Evolutionary conservation across 2,888 invertebrate genomes (phyloP), one percentile per base, ranked within the genome.

Genomic region (Lasioglossum zephyrum): DNA sequence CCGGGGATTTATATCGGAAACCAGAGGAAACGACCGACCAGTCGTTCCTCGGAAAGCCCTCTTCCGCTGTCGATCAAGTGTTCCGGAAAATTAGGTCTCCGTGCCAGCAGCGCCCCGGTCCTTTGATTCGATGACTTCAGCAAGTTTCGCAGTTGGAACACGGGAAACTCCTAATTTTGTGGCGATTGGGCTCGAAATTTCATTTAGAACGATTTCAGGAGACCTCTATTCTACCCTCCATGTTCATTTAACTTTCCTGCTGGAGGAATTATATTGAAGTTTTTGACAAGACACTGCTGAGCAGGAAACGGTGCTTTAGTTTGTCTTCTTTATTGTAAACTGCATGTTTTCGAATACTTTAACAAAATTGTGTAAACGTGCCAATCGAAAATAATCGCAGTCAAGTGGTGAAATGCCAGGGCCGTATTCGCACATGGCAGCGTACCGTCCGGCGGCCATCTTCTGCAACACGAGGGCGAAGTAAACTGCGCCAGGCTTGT

Each of bases 71-170:
- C 36, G n/a, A 39, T 47, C 72, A 44, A 66, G 9, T 31, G 57
- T 31, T n/a, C 53, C 49, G 84, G 76, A 79, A 77, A 84, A 84
- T 80, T 84, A 75, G 63, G 22, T 53, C 73, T 60, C 39, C 31
- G 72, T 41, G 53, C 26, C n/a, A 18, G 69, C 36, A 26, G 69
- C 69, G 9, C 22, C 39, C 69, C 8, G 22, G 79, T 16, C 53
- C 53, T 53, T 60, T 79, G 47, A 77, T 83, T 76, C 76, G 26
- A 85, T 85, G 85, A 85, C 79, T 78, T 75, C 75, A 79, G 85
- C 85, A 85, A 53, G 47, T 84, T 85, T 75, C 76, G 31, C 49
- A n/a, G 11, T 18, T 49, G 26, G 18, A 6, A n/a, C 8, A 49
- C 84, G 79, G 85, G 84, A 85, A 85, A 53, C 85, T 47, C 39